These are phyloP conservation scores for Campoplex nolae DNA, from an alignment of 2,888 invertebrate species.

Conservation along the genomic window DNA sequence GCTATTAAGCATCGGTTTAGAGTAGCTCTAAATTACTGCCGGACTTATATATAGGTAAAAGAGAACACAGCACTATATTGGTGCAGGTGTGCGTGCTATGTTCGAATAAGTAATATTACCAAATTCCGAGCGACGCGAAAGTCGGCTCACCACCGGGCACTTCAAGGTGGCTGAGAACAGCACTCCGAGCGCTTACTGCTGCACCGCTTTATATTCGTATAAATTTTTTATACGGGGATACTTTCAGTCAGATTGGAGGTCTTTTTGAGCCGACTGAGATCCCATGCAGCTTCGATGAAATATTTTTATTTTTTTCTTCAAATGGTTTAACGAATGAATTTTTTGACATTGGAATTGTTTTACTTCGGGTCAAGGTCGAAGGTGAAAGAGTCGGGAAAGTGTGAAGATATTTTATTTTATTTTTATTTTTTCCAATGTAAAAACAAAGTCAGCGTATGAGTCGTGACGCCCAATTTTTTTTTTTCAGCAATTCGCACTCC, in stretches of 20 bases:
- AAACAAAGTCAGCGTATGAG: background rate
- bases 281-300: background rate
- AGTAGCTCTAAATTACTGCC: slow-evolving; percentile 24
- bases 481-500: background rate
- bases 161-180: slow-evolving; percentile 44
- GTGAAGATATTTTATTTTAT: background rate
- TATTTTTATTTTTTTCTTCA: background rate
- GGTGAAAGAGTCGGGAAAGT: background rate
- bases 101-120: slow-evolving; percentile 54
- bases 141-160: slow-evolving; percentile 34
- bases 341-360: slow-evolving; percentile 8
- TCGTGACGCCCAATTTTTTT: background rate
- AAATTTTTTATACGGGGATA: slow-evolving; percentile 14
- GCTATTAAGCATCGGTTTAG: slow-evolving; percentile 36
- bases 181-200: slow-evolving; percentile 14
- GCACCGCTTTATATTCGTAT: slow-evolving; percentile 17
- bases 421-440: background rate
- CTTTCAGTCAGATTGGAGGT: slow-evolving; percentile 32
- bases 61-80: background rate
- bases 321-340: background rate
- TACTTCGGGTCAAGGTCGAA: background rate
- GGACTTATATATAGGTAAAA: background rate
- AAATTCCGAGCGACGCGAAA: slow-evolving; percentile 65
- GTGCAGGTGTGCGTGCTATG: slow-evolving; percentile 9
- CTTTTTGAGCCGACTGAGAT: slow-evolving; percentile 4